Evolutionary conservation across 2,888 invertebrate genomes (phyloP).

Genomic region (Agrilus cyanescens): DNA sequence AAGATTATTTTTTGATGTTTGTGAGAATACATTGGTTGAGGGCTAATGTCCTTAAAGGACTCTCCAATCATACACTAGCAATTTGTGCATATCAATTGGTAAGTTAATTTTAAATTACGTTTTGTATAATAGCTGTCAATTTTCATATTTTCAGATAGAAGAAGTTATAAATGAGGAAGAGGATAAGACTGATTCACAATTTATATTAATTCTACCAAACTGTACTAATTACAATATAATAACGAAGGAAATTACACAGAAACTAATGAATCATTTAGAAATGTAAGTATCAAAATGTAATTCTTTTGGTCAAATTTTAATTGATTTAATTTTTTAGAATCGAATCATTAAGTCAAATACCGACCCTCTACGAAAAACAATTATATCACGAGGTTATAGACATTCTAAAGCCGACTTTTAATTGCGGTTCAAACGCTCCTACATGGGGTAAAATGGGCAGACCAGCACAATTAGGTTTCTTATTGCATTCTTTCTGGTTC

Average conservation of each 20-base stretch:
- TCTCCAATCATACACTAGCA: constrained; percentile 39
- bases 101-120: constrained; percentile 11
- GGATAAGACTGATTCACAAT: constrained; percentile 24
- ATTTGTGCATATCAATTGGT: constrained; percentile 39
- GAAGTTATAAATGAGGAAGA: constrained; percentile 18
- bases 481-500: constrained; percentile 39
- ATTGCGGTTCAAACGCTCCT: constrained; percentile 30
- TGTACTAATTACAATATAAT: constrained; percentile 40
- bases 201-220: constrained; percentile 39
- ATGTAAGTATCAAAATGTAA: constrained; percentile 28
- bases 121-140: constrained; percentile 17
- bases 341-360: constrained; percentile 48
- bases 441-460: constrained; percentile 47
- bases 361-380: constrained; percentile 51
- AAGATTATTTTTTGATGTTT: constrained; percentile 36
- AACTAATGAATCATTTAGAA: constrained; percentile 40
- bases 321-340: constrained; percentile 27
- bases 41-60: constrained; percentile 41
- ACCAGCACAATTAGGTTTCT: constrained; percentile 35
- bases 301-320: not conserved
- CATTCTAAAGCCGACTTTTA: constrained; percentile 57
- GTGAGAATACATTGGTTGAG: constrained; percentile 44
- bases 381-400: constrained; percentile 53
- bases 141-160: constrained; percentile 22
- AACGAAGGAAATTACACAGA: constrained; percentile 35